Evolutionary conservation across 2,113 vertebrate genomes (phyloP).

Genomic region (Gavialis gangeticus): DNA sequence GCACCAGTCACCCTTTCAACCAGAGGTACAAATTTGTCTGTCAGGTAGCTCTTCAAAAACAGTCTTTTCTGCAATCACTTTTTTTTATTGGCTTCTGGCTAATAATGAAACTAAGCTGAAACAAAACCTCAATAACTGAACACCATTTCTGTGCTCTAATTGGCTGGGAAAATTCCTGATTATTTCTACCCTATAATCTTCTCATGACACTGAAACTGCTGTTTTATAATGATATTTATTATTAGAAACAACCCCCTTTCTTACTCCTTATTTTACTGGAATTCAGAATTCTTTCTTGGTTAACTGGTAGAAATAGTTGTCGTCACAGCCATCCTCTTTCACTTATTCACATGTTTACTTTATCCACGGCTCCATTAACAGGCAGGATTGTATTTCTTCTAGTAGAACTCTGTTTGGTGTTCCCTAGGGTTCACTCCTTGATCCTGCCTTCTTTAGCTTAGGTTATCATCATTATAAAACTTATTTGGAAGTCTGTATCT

Average conservation of each 20-base stretch:
- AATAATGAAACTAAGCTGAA: not conserved
- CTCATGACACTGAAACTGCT: too few relatives aligned
- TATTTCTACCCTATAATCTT: too few relatives aligned
- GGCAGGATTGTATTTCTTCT: not conserved
- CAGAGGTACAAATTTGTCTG: not conserved
- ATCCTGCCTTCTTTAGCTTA: not conserved
- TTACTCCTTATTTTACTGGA: not conserved
- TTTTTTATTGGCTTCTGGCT: not conserved
- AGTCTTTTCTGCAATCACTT: not conserved
- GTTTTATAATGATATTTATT: too few relatives aligned
- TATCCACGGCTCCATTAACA: not conserved
- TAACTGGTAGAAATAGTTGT: not conserved
- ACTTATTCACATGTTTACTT: not conserved
- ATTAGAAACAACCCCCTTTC: not conserved
- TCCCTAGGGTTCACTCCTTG: not conserved
- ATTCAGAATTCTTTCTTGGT: not conserved
- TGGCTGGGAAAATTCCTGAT: not conserved
- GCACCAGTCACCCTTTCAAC: too few relatives aligned
- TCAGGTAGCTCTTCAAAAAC: slow-evolving; percentile 1
- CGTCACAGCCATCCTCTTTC: rapidly evolving
- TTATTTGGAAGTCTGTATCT: not conserved
- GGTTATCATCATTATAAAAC: not conserved
- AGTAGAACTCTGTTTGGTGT: rapidly evolving
- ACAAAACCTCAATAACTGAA: not conserved
- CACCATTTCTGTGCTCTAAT: not conserved